Evolutionary conservation across 2,113 vertebrate genomes (phyloP).

Genomic region (Rhinoderma darwinii): DNA sequence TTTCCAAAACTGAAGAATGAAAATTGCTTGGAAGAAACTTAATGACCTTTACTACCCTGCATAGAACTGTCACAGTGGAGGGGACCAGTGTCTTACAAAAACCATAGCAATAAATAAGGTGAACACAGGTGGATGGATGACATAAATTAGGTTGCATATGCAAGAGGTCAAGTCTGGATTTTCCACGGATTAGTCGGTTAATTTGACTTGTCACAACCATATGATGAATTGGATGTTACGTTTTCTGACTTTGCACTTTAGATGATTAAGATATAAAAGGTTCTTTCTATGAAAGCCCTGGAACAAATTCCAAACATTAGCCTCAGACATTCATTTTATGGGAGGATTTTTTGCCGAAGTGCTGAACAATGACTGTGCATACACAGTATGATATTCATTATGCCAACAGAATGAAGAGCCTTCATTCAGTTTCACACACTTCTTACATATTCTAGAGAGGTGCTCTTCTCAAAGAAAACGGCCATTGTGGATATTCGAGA

Average conservation of each 20-base stretch:
- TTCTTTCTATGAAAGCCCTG: conserved; percentile 2
- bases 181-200: conserved; percentile 35
- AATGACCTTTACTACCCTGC: neutral
- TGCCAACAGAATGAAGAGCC: neutral
- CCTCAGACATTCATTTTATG: conserved; percentile 17
- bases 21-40: neutral
- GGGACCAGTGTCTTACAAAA: neutral
- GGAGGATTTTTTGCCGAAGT: neutral
- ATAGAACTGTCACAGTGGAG: conserved; percentile 19
- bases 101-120: neutral
- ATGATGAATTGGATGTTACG: conserved; percentile 23
- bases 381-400: neutral
- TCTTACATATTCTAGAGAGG: no score
- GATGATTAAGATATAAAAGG: conserved; percentile 47
- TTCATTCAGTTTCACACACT: no score
- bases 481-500: no score
- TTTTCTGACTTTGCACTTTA: conserved; percentile 15
- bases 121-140: conserved; percentile 23
- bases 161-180: conserved; percentile 41
- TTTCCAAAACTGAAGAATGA: no score
- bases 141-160: conserved; percentile 41
- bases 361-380: neutral
- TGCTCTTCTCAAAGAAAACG: no score
- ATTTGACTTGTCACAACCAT: conserved; percentile 31
- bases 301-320: conserved; percentile 24